These are phyloP conservation scores for Canis aureus DNA, from an alignment of 2,113 vertebrate genomes.

Conservation along the genomic window DNA sequence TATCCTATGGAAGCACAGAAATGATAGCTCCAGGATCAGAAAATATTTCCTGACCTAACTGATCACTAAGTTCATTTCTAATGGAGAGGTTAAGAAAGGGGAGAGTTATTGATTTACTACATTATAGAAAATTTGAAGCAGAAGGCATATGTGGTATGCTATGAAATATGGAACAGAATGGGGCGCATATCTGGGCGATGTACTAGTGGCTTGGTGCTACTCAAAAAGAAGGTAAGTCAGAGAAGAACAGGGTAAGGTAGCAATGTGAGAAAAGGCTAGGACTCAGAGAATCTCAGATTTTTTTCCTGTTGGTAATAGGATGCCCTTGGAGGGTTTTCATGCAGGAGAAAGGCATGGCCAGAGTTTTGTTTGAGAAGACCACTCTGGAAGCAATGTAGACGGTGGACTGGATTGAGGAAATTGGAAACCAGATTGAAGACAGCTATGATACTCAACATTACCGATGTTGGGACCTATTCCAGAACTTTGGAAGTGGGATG, in stretches of 20 bases:
- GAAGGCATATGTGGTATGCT: not conserved
- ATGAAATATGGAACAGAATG: not conserved
- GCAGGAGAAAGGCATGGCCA: not conserved
- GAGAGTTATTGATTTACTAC: rapidly evolving
- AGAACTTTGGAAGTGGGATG: not conserved
- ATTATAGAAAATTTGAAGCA: not conserved
- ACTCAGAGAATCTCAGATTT: rapidly evolving
- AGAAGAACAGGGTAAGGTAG: too few relatives aligned
- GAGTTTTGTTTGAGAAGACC: not conserved
- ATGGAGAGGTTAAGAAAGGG: not conserved
- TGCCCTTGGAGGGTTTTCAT: not conserved
- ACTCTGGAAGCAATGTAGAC: not conserved
- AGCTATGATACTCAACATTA: not conserved
- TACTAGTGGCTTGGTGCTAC: not conserved
- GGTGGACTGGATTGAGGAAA: not conserved
- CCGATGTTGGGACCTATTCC: not conserved
- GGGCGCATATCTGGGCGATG: not conserved
- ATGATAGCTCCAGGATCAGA: too few relatives aligned
- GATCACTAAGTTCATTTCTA: rapidly evolving
- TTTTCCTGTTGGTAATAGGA: not conserved
- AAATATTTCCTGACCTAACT: not conserved
- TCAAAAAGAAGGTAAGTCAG: too few relatives aligned
- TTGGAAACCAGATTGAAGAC: not conserved
- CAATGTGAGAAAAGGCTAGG: too few relatives aligned
- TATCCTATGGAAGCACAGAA: not conserved